A percentile compares a stretch with the other conserved stretches of the same genome.
Conservation (phyloP, 2,113 vertebrate species). For the Ptilorrhoa leucosticta region DNA sequence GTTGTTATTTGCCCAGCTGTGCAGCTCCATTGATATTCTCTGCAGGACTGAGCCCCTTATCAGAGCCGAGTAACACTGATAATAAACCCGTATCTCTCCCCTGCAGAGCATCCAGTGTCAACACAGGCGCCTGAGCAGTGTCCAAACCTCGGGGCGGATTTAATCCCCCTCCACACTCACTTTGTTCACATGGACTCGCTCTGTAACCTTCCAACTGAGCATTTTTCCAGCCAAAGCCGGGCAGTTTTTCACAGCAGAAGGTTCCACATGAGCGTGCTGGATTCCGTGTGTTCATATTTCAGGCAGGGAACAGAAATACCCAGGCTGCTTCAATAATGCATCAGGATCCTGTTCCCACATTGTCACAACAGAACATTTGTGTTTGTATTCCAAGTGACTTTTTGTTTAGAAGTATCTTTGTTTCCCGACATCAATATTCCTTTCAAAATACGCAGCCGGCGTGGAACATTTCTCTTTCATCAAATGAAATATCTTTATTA, state of each 20-base stretch:
- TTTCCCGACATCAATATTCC: not conserved
- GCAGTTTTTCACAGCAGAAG: not conserved
- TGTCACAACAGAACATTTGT: conserved; percentile 24
- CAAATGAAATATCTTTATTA: not conserved
- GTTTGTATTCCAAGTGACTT: not conserved
- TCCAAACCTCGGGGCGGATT: not conserved
- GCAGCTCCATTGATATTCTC: not conserved
- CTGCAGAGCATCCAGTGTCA: conserved; percentile 5
- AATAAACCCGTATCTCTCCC: not conserved
- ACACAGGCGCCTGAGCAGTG: not conserved
- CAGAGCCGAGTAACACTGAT: not conserved
- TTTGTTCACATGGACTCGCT: not conserved
- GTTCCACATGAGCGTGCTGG: not conserved
- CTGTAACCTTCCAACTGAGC: not conserved
- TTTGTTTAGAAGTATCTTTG: conserved; percentile 11
- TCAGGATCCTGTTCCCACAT: conserved; percentile 4
- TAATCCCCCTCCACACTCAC: conserved; percentile 1
- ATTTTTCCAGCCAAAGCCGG: not conserved
- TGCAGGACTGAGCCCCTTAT: not conserved
- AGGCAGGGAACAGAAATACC: not conserved
- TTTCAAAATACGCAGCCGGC: not conserved
- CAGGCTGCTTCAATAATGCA: conserved; percentile 12
- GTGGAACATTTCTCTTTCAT: not conserved
- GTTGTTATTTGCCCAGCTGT: conserved; percentile 49
- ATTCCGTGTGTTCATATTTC: not conserved